Percentiles rank a stretch among this genome's conserved stretches.
Conservation (phyloP, 1,140 invertebrate genomes). For the Cyrtorhinus lividipennis region DNA sequence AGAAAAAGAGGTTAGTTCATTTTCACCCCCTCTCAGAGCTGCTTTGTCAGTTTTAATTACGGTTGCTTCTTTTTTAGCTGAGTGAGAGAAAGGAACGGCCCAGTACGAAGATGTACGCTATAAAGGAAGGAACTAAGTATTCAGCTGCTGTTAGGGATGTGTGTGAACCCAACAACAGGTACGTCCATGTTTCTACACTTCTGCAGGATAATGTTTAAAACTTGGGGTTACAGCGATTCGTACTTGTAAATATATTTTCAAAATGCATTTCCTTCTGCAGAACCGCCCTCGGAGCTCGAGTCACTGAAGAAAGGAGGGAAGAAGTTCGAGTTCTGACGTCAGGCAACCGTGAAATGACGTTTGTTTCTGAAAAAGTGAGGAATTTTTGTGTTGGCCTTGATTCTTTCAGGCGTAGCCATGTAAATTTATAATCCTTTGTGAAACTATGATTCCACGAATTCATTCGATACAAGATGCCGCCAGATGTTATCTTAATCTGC, state of each 20-base stretch:
- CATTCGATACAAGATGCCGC: neutral
- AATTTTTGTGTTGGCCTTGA: conserved; percentile 8
- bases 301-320: conserved; percentile 19
- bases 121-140: neutral
- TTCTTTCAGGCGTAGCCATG: neutral
- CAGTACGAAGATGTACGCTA: neutral
- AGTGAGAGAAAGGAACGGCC: conserved; percentile 19
- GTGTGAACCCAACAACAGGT: neutral
- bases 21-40: conserved; percentile 26
- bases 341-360: conserved; percentile 26
- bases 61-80: conserved; percentile 18
- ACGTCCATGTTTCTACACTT: neutral
- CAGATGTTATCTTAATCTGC: neutral
- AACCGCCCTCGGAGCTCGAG: conserved; percentile 21
- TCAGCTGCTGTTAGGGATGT: neutral
- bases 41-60: neutral
- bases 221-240: no score
- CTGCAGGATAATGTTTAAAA: neutral
- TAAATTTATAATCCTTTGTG: conserved; percentile 1
- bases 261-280: neutral
- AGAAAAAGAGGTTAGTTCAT: conserved; percentile 34
- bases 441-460: neutral
- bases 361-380: conserved; percentile 23
- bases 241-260: neutral
- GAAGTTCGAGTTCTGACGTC: conserved; percentile 21